Evolutionary conservation across 2,888 invertebrate species (phyloP).

Genomic region (Netelia fuscicornis): DNA sequence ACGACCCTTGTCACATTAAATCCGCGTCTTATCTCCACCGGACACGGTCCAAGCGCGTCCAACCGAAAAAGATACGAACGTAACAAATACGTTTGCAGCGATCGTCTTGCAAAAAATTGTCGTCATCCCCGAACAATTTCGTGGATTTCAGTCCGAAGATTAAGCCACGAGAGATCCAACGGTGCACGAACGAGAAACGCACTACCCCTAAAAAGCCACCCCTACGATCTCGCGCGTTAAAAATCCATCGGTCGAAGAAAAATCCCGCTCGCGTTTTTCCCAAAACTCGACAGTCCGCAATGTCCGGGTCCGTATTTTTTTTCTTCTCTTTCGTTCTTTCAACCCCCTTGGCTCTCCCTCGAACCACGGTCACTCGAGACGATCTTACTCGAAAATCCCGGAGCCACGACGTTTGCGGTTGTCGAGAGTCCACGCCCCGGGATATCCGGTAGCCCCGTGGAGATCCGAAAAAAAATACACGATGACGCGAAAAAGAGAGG

Average conservation of each 20-base stretch:
- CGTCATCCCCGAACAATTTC: background rate
- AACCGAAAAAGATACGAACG: background rate
- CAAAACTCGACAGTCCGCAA: background rate
- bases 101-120: background rate
- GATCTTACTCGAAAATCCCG: constrained; percentile 61
- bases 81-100: background rate
- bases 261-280: constrained; percentile 17
- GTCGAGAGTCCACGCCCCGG: constrained; percentile 49
- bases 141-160: background rate
- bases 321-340: constrained; percentile 18
- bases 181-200: too few relatives aligned
- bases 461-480: background rate
- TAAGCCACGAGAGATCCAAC: background rate
- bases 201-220: background rate
- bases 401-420: constrained; percentile 41
- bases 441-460: constrained; percentile 25
- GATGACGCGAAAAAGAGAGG: constrained; percentile 11
- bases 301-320: constrained; percentile 2
- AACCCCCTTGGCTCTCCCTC: background rate
- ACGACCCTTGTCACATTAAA: constrained; percentile 66
- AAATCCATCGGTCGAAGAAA: constrained; percentile 19
- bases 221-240: constrained; percentile 14
- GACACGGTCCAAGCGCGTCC: constrained; percentile 44
- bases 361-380: constrained; percentile 55
- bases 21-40: constrained; percentile 50